Conservation (phyloP, 2,888 invertebrate genomes). For the Nemoura dubitans region DNA sequence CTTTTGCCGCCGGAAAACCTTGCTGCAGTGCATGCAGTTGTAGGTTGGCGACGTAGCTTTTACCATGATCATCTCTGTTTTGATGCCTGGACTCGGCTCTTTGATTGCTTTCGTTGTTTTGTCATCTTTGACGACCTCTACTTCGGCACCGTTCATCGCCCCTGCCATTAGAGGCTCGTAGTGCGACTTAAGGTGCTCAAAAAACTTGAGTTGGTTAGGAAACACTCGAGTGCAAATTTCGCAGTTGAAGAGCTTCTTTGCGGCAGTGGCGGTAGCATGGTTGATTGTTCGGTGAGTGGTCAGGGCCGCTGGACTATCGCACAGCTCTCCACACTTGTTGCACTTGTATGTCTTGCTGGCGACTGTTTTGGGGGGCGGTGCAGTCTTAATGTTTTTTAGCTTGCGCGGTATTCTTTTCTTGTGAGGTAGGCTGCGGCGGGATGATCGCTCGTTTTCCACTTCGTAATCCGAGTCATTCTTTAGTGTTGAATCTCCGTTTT, state of each 20-base stretch:
- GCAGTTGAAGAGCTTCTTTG: slow-evolving; percentile 68
- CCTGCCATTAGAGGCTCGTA: slow-evolving; percentile 69
- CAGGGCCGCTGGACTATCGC: slow-evolving; percentile 58
- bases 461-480: slow-evolving; percentile 61
- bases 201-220: slow-evolving; percentile 82
- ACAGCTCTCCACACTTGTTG: slow-evolving; percentile 62
- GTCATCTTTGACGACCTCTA: background rate
- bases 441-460: slow-evolving; percentile 59
- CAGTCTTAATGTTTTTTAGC: slow-evolving; percentile 63
- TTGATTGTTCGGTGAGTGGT: slow-evolving; percentile 54
- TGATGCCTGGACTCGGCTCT: slow-evolving; percentile 37
- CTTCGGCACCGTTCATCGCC: slow-evolving; percentile 18
- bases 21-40: slow-evolving; percentile 62
- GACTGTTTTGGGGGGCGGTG: slow-evolving; percentile 54
- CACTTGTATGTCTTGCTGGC: slow-evolving; percentile 59
- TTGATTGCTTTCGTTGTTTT: slow-evolving; percentile 37
- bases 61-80: slow-evolving; percentile 37
- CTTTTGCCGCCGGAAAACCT: slow-evolving; percentile 71
- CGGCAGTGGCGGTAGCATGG: slow-evolving; percentile 26
- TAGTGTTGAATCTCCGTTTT: slow-evolving; percentile 51
- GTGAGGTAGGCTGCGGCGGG: slow-evolving; percentile 77
- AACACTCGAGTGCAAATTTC: slow-evolving; percentile 82
- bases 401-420: slow-evolving; percentile 86
- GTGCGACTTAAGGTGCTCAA: slow-evolving; percentile 83
- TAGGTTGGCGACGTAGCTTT: slow-evolving; percentile 54